These are phyloP conservation scores for Syncerus caffer DNA, from an alignment of 2,797 vertebrate species.

Conservation along the genomic window DNA sequence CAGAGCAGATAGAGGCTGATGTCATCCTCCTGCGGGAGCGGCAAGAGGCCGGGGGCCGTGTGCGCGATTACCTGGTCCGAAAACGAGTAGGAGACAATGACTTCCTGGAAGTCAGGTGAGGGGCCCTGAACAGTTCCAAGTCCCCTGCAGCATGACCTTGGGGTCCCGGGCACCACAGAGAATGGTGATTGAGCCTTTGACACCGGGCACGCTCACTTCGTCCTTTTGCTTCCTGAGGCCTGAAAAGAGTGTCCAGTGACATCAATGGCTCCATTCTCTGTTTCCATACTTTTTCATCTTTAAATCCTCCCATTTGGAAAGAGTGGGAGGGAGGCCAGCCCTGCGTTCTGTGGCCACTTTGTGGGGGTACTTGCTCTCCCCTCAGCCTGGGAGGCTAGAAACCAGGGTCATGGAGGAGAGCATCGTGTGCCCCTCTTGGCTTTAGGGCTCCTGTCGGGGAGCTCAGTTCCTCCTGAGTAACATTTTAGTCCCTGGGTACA, in stretches of 20 bases:
- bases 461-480: background rate
- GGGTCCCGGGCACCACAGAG: background rate
- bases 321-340: background rate
- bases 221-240: background rate
- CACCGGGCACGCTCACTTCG: accelerated
- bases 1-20: conserved; percentile 94
- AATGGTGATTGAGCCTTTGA: background rate
- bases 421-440: background rate
- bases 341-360: background rate
- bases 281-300: background rate
- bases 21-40: conserved; percentile 95
- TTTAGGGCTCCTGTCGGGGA: background rate
- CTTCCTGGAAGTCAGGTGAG: conserved; percentile 99
- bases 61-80: conserved; percentile 95
- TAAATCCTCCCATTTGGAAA: background rate
- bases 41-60: conserved; percentile 91
- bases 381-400: background rate
- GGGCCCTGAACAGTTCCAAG: conserved; percentile 2
- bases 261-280: background rate
- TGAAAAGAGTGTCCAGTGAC: background rate
- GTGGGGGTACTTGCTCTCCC: background rate
- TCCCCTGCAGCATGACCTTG: background rate
- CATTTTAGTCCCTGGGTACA: background rate
- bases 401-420: background rate
- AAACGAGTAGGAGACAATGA: conserved; percentile 96